These are phyloP conservation scores for Geococcyx californianus DNA, from an alignment of 2,113 vertebrate species.

Conservation along the genomic window DNA sequence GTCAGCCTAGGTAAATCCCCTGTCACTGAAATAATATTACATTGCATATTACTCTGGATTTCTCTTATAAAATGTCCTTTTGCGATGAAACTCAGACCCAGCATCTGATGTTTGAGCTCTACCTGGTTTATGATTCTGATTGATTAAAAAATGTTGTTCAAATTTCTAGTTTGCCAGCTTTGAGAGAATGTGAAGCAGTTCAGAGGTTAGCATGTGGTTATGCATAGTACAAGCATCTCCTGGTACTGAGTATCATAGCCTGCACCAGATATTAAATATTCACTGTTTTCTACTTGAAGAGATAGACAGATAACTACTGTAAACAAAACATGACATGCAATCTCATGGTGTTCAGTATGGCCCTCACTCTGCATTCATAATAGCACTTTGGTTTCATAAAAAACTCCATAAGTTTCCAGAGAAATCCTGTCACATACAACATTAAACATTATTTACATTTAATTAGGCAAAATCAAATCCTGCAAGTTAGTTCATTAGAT, in stretches of 20 bases:
- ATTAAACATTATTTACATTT: constrained; percentile 81
- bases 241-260: neutral
- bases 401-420: constrained; percentile 39
- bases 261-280: constrained; percentile 27
- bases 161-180: neutral
- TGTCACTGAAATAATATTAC: neutral
- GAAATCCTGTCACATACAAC: constrained; percentile 69
- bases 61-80: neutral
- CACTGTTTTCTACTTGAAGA: constrained; percentile 49
- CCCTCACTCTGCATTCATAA: constrained; percentile 28
- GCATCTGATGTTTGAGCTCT: neutral
- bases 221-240: neutral
- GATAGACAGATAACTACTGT: neutral
- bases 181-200: constrained; percentile 8
- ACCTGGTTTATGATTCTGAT: neutral
- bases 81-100: neutral
- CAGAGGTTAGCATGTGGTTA: neutral
- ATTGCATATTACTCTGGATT: neutral
- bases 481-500: constrained; percentile 73
- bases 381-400: constrained; percentile 48
- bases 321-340: constrained; percentile 4
- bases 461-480: constrained; percentile 79
- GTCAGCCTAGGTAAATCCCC: neutral
- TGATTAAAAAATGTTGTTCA: neutral
- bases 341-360: neutral